A percentile compares a stretch with the other conserved stretches of the same genome.
Evolutionary conservation across 2,113 vertebrate species (phyloP).

Genomic region (Proteles cristata): DNA sequence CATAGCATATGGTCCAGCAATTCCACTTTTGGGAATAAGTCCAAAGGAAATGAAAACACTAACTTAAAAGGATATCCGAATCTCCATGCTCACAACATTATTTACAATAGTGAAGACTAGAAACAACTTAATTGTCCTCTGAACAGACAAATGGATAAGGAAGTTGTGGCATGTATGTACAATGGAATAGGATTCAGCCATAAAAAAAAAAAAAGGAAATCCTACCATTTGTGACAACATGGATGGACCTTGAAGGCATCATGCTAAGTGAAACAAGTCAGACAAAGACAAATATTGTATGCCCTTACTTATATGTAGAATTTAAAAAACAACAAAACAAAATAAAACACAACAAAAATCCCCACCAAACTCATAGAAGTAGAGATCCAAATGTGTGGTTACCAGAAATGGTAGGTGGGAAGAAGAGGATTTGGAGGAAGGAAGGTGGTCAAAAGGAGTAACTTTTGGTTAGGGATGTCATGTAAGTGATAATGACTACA

Average conservation of each 20-base stretch:
- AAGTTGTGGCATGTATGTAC: background rate
- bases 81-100: background rate
- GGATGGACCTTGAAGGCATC: background rate
- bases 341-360: background rate
- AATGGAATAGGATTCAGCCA: background rate
- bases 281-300: background rate
- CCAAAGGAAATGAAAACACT: background rate
- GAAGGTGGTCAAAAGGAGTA: background rate
- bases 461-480: background rate
- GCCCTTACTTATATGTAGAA: background rate
- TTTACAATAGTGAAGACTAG: background rate
- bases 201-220: background rate
- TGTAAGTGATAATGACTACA: background rate
- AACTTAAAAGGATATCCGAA: background rate
- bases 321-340: background rate
- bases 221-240: background rate
- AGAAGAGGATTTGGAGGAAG: background rate
- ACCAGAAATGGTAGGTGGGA: background rate
- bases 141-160: background rate
- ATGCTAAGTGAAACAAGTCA: background rate
- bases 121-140: background rate
- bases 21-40: background rate
- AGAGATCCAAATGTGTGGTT: background rate
- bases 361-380: background rate
- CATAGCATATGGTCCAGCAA: background rate